These are phyloP conservation scores for Nymphalis io DNA, from an alignment of 1,140 invertebrate species.

Conservation along the genomic window DNA sequence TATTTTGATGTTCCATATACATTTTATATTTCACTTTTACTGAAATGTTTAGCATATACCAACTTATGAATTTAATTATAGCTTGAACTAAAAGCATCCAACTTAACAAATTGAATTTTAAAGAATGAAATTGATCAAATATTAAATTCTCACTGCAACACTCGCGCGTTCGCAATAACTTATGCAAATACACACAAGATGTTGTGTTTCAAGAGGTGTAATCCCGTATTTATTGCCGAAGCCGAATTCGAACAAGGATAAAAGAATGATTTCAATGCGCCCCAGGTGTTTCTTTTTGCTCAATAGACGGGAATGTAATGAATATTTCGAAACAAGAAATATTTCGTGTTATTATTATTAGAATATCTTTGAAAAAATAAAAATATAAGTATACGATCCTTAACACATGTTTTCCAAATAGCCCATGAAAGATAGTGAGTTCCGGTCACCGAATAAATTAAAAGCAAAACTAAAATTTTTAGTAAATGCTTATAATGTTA, in stretches of 20 bases:
- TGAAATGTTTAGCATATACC: no score
- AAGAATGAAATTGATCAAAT: background rate
- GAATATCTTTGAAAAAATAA: background rate
- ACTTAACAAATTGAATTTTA: background rate
- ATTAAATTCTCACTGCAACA: background rate
- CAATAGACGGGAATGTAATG: constrained; percentile 29
- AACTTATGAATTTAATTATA: no score
- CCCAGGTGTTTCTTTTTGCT: constrained; percentile 31
- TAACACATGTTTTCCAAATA: no score
- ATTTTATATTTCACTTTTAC: no score
- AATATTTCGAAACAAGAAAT: constrained; percentile 16
- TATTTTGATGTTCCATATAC: no score
- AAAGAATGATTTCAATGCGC: constrained; percentile 35
- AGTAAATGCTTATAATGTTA: no score
- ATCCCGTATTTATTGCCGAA: constrained; percentile 30
- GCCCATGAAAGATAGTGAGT: no score
- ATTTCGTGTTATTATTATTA: background rate
- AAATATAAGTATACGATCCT: no score
- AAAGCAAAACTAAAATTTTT: no score
- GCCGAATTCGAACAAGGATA: constrained; percentile 32
- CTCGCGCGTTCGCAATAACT: constrained; percentile 14
- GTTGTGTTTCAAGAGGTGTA: constrained; percentile 29
- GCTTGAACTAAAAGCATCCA: background rate
- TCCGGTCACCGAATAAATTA: no score
- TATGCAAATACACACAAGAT: constrained; percentile 30